phyloP scores from a whole-genome alignment of 2,113 vertebrate genomes.

The Dasyornis broadbenti region DNA sequence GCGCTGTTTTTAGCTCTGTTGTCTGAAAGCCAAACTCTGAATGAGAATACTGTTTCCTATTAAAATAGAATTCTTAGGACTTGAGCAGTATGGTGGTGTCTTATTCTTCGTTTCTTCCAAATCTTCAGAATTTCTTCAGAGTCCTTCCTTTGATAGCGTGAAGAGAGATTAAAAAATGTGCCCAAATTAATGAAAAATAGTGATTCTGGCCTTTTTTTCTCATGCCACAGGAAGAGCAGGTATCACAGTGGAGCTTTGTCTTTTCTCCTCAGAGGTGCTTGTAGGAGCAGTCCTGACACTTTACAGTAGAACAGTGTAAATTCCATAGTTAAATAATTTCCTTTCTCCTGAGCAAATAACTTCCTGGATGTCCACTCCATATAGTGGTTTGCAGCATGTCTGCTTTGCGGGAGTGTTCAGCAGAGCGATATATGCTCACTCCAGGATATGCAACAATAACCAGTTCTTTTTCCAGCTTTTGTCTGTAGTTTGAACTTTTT shows the following conservation, averaged over 20 bases:
- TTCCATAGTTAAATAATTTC: background rate
- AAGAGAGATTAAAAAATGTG: background rate
- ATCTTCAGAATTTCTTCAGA: background rate
- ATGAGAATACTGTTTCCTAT: background rate
- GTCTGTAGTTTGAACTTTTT: background rate
- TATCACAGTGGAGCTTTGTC: background rate
- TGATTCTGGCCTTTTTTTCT: background rate
- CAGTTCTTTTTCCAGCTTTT: background rate
- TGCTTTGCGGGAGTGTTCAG: background rate
- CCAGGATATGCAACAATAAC: background rate
- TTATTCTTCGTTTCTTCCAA: background rate
- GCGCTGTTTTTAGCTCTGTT: background rate
- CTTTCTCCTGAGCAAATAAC: background rate
- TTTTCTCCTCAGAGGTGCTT: background rate
- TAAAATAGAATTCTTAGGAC: background rate
- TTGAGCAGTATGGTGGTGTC: background rate
- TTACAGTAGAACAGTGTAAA: background rate
- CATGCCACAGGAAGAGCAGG: accelerated
- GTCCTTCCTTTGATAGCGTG: background rate
- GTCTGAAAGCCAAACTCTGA: background rate
- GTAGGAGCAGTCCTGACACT: background rate
- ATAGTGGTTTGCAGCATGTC: background rate
- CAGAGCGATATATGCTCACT: background rate
- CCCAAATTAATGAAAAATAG: background rate
- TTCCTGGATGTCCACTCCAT: background rate